phyloP scores from a whole-genome alignment of 1,140 invertebrate genomes.

The Calycopis cecrops region DNA sequence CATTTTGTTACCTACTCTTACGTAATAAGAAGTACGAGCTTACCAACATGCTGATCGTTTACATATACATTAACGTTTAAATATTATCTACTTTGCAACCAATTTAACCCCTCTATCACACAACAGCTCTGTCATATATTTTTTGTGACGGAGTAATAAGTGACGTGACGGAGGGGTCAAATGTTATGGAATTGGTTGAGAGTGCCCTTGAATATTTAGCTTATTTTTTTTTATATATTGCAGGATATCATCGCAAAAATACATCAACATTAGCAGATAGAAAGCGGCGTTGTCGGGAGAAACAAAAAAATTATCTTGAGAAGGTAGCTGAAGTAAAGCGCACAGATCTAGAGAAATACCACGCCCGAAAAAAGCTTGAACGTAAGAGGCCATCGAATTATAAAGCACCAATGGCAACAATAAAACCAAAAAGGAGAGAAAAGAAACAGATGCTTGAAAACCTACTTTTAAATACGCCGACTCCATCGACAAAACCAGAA shows the following conservation, averaged over 20 bases:
- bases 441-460: conserved; percentile 11
- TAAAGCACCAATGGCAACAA: conserved; percentile 14
- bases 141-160: conserved; percentile 13
- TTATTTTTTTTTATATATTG: not conserved
- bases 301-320: conserved; percentile 13
- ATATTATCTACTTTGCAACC: conserved; percentile 5
- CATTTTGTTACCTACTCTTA: conserved; percentile 1
- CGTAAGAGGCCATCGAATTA: conserved; percentile 7
- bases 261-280: conserved; percentile 1
- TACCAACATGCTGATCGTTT: not conserved
- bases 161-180: conserved; percentile 6
- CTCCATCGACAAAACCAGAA: too few species aligned
- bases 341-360: conserved; percentile 2
- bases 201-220: not conserved
- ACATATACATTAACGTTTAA: conserved; percentile 2
- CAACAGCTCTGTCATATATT: conserved; percentile 5
- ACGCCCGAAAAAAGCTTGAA: not conserved
- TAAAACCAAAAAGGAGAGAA: conserved; percentile 10
- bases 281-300: conserved; percentile 14
- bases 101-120: conserved; percentile 15
- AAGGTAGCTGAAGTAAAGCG: conserved; percentile 17
- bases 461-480: too few species aligned
- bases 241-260: conserved; percentile 9
- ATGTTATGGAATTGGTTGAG: not conserved
- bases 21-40: not conserved